Base-by-base conservation (phyloP, 2,888 invertebrate genomes). In the Eristalinus aeneus region DNA sequence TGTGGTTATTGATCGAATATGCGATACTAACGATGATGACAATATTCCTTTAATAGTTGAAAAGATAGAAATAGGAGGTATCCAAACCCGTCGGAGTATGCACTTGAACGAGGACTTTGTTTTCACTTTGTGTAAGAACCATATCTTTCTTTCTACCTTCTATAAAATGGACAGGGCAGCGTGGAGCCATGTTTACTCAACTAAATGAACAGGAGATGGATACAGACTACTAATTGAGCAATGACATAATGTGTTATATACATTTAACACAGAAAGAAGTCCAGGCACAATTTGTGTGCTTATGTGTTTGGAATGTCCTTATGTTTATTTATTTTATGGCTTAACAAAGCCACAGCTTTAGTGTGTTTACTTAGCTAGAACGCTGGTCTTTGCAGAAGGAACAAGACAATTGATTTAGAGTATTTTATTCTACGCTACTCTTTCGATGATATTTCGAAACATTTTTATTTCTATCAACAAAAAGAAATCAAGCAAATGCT, bases 21-120 rank as follows among this genome's bases (percentile, higher is more conserved):
- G 76, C 76, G 80, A 81, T 85, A 80, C 76, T 85, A 80, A 72
- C 72, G 76, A 73, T 77, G 76, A 86, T 81, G 74, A 84, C 74
- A 85, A 85, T 85, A 80, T 80, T 72, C 75, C 68, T 80, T 84
- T 72, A 84, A 80, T 81, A 81, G 76, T 72, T 76, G 36, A 72
- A 81, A 63, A 68, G 73, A 39, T 22, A 61, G 61, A 56, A 56
- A 46, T 36, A 22, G 39, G 34, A 64, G 61, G 54, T 60, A 72
- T 27, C 65, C 53, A 22, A n/a, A 53, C 69, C 39, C 27, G 27
- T 69, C 79, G 54, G 60, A 64, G 69, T 65, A 64, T 54, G 71
- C 71, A 80, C 22, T 36, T 71, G 11, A 63, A 56, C 71, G 72
- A 67, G 68, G 72, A 68, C 46, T 76, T 80, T 80, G 80, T 80